These are phyloP conservation scores for Montifringilla adamsi DNA, from an alignment of 2,113 vertebrate genomes.

Conservation along the genomic window DNA sequence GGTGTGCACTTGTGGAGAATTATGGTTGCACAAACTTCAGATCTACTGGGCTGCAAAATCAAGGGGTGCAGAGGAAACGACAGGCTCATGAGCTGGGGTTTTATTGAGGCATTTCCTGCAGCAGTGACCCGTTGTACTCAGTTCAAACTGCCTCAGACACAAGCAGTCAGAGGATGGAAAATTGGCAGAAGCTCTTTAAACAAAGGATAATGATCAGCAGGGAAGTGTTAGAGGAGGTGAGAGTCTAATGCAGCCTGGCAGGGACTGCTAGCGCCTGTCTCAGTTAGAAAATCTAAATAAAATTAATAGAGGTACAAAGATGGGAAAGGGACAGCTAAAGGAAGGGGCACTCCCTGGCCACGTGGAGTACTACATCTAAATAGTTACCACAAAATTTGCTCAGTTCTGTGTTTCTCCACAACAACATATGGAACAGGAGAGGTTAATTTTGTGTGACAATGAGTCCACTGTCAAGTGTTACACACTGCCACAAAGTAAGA, in stretches of 20 bases:
- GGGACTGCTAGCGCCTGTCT: not conserved
- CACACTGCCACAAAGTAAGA: not conserved
- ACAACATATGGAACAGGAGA: not conserved
- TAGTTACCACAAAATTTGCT: not conserved
- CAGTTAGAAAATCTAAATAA: not conserved
- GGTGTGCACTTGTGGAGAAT: not conserved
- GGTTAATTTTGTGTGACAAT: not conserved
- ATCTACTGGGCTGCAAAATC: not conserved
- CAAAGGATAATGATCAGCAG: not conserved
- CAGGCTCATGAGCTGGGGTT: not conserved
- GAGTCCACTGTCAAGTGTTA: not conserved
- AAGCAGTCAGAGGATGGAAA: not conserved
- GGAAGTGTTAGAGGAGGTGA: not conserved
- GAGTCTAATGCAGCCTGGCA: not conserved
- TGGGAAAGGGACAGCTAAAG: not conserved
- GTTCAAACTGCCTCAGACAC: not conserved
- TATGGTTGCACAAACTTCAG: not conserved
- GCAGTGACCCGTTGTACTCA: not conserved
- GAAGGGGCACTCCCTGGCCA: not conserved
- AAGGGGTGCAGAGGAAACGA: accelerated
- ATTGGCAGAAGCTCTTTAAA: not conserved
- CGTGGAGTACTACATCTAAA: not conserved
- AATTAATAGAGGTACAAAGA: not conserved
- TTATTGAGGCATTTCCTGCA: not conserved
- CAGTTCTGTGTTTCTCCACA: not conserved